Conservation (phyloP, 1,140 invertebrate species). For the Lepidotrigona ventralis region DNA sequence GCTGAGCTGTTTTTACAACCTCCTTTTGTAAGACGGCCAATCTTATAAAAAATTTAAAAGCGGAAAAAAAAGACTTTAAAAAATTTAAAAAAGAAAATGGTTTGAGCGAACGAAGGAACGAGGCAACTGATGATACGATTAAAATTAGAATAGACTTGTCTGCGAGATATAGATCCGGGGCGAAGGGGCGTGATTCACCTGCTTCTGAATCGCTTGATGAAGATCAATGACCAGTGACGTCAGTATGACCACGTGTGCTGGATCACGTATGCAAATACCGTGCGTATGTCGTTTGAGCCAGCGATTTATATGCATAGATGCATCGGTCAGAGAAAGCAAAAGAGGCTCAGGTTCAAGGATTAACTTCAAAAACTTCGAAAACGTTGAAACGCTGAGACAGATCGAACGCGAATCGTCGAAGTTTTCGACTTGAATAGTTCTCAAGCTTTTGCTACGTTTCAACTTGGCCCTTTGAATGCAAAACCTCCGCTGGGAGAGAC, state of each 20-base stretch:
- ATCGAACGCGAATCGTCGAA: too few relatives aligned
- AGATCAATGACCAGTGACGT: slow-evolving; percentile 60
- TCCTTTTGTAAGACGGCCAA: too few relatives aligned
- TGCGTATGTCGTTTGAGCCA: background rate
- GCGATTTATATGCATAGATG: background rate
- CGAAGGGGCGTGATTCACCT: slow-evolving; percentile 9
- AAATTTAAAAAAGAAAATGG: background rate
- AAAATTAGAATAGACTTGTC: background rate
- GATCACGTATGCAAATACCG: slow-evolving; percentile 40
- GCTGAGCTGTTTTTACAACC: too few relatives aligned
- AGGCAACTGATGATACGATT: background rate
- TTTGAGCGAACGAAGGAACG: too few relatives aligned
- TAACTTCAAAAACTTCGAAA: background rate
- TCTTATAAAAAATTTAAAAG: too few relatives aligned
- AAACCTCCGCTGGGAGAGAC: too few relatives aligned
- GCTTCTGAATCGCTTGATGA: slow-evolving; percentile 25
- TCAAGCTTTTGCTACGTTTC: background rate
- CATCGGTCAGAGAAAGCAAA: background rate
- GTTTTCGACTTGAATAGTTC: background rate
- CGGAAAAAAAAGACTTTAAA: too few relatives aligned
- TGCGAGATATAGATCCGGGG: background rate
- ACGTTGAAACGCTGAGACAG: background rate
- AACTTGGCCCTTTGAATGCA: too few relatives aligned
- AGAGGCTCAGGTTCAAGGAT: slow-evolving; percentile 11
- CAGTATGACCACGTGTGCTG: slow-evolving; percentile 38